Base-by-base conservation (phyloP, 2,888 invertebrate species). In the Lochmaea capreae region DNA sequence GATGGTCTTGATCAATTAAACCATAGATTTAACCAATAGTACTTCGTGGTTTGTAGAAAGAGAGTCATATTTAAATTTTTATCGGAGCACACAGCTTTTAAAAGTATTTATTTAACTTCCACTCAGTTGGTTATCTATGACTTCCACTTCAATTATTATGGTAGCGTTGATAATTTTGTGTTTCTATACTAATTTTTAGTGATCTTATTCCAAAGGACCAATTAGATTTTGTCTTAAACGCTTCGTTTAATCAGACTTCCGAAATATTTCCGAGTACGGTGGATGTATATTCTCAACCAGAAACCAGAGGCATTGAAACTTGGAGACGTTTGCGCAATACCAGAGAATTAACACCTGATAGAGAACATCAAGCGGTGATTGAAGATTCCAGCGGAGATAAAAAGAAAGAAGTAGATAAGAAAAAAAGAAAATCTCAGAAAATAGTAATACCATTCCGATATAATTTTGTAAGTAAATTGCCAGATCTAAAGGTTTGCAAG, bases 241-340 rank as follows among this genome's bases (percentile, higher is more conserved):
- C 94, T 0, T 89, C 92, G 0, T 95, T 94, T 84, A 89, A 92
- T 80, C 94, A 94, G 76, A 90, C 90, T 14, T 86, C 86, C 1
- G 93, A 93, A 80, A 81, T 86, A 43, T 93, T 93, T 81, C 90
- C 92, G 0, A 92, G 92, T 71, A 90, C 88, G 76, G 89, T 89
- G 12, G 93, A 94, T 81, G 85, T 91, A 0, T 88, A 90, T 77
- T 83, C 93, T 74, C 95, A 95, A 83, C 89, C 91, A 0, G 94
- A 94, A 84, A 92, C 94, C 0, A 83, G 90, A 59, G 91, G 91
- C 5, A 57, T 78, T 10, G 87, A 88, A 49, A 93, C 93, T 0
- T 93, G 93, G 90, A 89, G 94, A 11, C 89, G 92, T 43, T 84
- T 94, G 11, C 88, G 92, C 66, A 95, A 95, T 80, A 91, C 91